Conservation (phyloP, 2,888 invertebrate genomes). For the Melanophora roralis region DNA sequence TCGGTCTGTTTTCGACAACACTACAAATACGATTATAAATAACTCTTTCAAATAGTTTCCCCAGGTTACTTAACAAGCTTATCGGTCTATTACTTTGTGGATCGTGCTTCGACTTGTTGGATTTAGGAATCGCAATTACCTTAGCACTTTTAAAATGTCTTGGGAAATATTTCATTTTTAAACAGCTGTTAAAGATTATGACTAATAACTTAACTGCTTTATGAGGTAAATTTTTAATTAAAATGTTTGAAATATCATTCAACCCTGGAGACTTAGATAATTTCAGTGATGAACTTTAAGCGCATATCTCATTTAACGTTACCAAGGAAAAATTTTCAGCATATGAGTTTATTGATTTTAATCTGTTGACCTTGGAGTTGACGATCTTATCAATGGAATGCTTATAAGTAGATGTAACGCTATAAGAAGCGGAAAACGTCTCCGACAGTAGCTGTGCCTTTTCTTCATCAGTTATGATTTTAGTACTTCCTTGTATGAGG, state of each 20-base stretch:
- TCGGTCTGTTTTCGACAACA: not conserved
- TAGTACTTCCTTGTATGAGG: not conserved
- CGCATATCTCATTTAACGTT: not conserved
- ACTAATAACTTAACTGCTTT: slow-evolving; percentile 33
- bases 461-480: not conserved
- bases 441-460: not conserved
- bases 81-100: slow-evolving; percentile 24
- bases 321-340: not conserved
- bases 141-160: slow-evolving; percentile 14
- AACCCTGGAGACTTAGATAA: slow-evolving; percentile 6
- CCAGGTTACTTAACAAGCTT: slow-evolving; percentile 24
- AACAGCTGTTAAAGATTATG: too few relatives aligned
- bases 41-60: slow-evolving; percentile 13
- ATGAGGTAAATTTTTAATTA: not conserved
- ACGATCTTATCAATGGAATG: not conserved
- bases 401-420: not conserved
- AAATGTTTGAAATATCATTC: slow-evolving; percentile 7
- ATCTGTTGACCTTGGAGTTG: not conserved
- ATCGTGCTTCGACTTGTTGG: slow-evolving; percentile 3
- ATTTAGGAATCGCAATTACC: slow-evolving; percentile 11
- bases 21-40: slow-evolving; percentile 7
- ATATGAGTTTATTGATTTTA: not conserved
- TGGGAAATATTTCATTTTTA: slow-evolving; percentile 1
- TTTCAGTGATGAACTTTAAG: not conserved
- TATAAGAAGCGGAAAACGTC: not conserved